Evolutionary conservation across 2,797 vertebrate species (phyloP), one percentile per base, ranked within the genome.

Genomic region (Acrossocheilus wenchowensis): DNA sequence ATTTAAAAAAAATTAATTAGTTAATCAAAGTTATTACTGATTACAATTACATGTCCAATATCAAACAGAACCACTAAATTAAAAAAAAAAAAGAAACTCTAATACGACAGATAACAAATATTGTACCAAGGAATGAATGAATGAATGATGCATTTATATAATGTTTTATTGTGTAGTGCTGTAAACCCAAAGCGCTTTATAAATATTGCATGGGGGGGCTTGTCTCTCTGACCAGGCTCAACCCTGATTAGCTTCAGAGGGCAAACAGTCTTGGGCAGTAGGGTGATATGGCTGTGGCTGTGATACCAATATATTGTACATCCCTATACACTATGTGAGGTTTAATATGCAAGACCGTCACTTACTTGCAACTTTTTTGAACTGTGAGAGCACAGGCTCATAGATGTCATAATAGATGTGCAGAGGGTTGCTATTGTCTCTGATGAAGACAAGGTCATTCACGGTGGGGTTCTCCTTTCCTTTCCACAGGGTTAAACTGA

Each of bases 401-500:
- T 96, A 97, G 78, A 97, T 95, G 83, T 97, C 97, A 1, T 97
- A 97, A 92, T 97, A 97, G 90, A 97, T 93, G 80, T 93, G 88
- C 84, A 94, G 88, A 17, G 92, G 85, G 19, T 94, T 89, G 23
- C 89, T 95, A 93, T 96, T 96, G 90, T 97, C 96, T 26, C 96
- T 92, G 82, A 98, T 83, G 57, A 97, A 97, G 80, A 97, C 92
- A 45, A 97, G 95, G 86, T 98, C 96, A 0, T 93, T 93, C 78
- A 97, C 69, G 0, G 88, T 93, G 0, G 96, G 95, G 79, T 96
- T 95, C 0, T 81, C 66, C 5, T 84, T 7, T 0, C 94, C 93
- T 88, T 98, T 97, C 97, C 97, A 97, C 88, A 97, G 82, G 0
- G 97, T 97, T 86, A 98, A 92, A 73, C 93, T 97, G 91, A 96